Base-by-base conservation (phyloP, 1,140 invertebrate species). In the Drosophila tristis region DNA sequence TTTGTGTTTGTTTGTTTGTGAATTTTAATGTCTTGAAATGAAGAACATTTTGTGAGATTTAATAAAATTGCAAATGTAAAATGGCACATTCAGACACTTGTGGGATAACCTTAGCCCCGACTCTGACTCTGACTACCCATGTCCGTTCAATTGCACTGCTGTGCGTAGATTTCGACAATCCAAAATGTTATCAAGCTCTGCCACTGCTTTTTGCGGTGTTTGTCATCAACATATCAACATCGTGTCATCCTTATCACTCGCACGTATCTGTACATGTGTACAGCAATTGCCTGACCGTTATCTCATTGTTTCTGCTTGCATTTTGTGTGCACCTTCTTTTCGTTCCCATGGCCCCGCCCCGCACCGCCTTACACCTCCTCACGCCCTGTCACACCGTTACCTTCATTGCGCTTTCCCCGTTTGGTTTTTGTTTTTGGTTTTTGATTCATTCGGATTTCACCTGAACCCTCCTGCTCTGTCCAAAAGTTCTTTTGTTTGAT, bases 161-260 rank as follows among this genome's bases (percentile, higher is more conserved):
- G 11, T 39, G 31, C 29, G 82, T 82, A 79, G 84, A 89, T 87
- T 86, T 87, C 35, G 84, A 89, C 78, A 82, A 64, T 61, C 35
- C 11, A 39, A 39, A 39, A 25, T 25, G 47, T 79, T 72, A 63
- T 74, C 71, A 39, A 11, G 8, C 35, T 13, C 35, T 13, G 11
- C 35, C 35, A 39, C 11, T 39, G 11, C 35, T 13, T 13, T 13
- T 39, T 39, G 11, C 35, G 35, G 11, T 13, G 20, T 25, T 5
- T 39, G 11, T 39, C 11, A 39, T 39, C 35, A 39, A 13, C 35
- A 39, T 39, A 39, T 39, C 35, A 39, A 13, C 35, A 39, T 39
- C 35, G 11, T 39, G 35, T 39, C 35, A 39, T 39, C 35, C 35
- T 39, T 39, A 39, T 39, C 35, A 39, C 35, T 39, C 35, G 4